A percentile compares a stretch with the other conserved stretches of the same genome.
These are phyloP conservation scores for Heliconius erato DNA, from an alignment of 2,888 invertebrate genomes.

Conservation along the genomic window DNA sequence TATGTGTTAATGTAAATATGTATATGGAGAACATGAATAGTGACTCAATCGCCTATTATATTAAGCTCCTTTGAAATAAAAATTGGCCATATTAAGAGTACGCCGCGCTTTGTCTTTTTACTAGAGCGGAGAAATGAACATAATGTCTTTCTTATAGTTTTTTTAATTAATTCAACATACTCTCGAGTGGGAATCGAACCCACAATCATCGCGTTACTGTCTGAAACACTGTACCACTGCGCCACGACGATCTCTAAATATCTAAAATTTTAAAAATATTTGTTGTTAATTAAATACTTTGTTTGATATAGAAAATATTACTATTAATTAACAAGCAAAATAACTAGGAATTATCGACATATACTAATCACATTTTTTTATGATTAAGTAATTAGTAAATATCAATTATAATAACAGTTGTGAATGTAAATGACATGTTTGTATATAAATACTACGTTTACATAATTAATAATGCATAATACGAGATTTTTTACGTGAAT, in stretches of 20 bases:
- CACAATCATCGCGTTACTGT: no score
- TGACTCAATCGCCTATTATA: not conserved
- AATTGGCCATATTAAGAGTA: not conserved
- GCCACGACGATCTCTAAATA: not conserved
- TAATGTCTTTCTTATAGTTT: no score
- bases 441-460: not conserved
- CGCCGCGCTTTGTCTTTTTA: no score
- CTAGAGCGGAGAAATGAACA: no score
- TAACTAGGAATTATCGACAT: not conserved
- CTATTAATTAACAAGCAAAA: not conserved
- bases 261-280: not conserved
- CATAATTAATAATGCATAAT: not conserved
- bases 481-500: not conserved
- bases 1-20: conserved; percentile 14
- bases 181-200: no score
- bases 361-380: not conserved
- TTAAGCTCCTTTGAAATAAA: not conserved
- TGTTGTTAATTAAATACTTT: no score
- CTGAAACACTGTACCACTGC: not conserved
- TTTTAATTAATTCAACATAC: no score
- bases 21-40: not conserved
- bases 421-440: not conserved
- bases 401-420: conserved; percentile 11
- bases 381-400: not conserved
- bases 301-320: no score